These are phyloP conservation scores for Ornithoptera alexandrae DNA, from an alignment of 2,888 invertebrate genomes.

Conservation along the genomic window DNA sequence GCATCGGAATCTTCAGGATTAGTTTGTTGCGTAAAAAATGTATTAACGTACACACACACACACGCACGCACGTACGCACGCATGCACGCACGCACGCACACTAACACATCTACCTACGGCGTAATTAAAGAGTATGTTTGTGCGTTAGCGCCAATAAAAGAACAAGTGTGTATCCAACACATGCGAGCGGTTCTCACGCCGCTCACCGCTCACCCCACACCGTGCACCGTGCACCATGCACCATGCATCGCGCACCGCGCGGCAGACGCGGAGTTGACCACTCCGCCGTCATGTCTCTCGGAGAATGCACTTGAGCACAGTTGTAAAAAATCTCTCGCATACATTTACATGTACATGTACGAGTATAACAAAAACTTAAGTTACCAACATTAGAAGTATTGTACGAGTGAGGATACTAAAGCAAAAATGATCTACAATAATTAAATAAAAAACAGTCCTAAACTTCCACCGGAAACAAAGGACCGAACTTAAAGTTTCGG, in stretches of 20 bases:
- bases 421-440: too few relatives aligned
- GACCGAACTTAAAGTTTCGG: too few relatives aligned
- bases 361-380: too few relatives aligned
- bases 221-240: neutral
- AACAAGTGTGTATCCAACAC: constrained; percentile 63
- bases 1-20: too few relatives aligned
- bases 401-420: too few relatives aligned
- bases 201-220: neutral
- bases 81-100: neutral
- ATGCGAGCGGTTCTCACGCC: constrained; percentile 66
- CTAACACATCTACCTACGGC: constrained; percentile 36
- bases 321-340: neutral
- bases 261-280: neutral
- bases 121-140: constrained; percentile 63
- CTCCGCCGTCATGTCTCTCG: neutral
- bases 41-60: neutral
- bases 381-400: too few relatives aligned
- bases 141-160: constrained; percentile 61
- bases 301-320: too few relatives aligned
- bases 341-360: too few relatives aligned
- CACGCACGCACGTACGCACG: constrained; percentile 9
- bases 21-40: too few relatives aligned
- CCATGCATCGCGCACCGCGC: neutral
- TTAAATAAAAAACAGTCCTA: too few relatives aligned
- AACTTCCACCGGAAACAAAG: too few relatives aligned